A percentile compares a stretch with the other conserved stretches of the same genome.
Evolutionary conservation across 2,888 invertebrate species (phyloP).

Genomic region (Nowickia ferox): DNA sequence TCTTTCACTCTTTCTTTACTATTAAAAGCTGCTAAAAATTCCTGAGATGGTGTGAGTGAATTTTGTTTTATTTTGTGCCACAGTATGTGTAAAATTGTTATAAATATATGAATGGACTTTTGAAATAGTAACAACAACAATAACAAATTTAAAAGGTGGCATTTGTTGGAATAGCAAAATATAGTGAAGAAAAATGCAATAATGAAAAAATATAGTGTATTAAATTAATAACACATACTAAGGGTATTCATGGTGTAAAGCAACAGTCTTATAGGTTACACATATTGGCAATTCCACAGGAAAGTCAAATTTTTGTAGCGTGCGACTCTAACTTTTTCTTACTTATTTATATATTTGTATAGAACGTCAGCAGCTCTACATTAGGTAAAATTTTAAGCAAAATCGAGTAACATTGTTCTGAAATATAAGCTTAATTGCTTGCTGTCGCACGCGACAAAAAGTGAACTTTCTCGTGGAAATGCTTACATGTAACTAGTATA

Average conservation of each 20-base stretch:
- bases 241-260: constrained; percentile 13
- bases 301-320: too few species aligned
- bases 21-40: background rate
- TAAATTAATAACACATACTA: constrained; percentile 60
- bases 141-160: constrained; percentile 50
- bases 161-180: constrained; percentile 35
- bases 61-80: constrained; percentile 11
- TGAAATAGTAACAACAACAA: constrained; percentile 31
- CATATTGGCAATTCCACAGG: too few species aligned
- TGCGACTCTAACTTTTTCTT: too few species aligned
- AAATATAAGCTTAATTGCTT: too few species aligned
- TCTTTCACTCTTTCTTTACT: too few species aligned
- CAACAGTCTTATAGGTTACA: background rate
- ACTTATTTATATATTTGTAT: too few species aligned
- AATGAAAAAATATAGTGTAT: constrained; percentile 50
- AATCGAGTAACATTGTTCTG: too few species aligned
- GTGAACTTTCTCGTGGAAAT: too few species aligned
- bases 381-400: too few species aligned
- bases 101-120: constrained; percentile 60
- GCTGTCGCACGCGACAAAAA: too few species aligned
- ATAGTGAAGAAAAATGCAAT: constrained; percentile 32
- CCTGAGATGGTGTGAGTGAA: constrained; percentile 16
- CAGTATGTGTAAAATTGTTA: constrained; percentile 24
- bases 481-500: too few species aligned
- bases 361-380: too few species aligned